A percentile compares a stretch with the other conserved stretches of the same genome.
Evolutionary conservation across 2,888 invertebrate species (phyloP).

Genomic region (Nasonia oneida): DNA sequence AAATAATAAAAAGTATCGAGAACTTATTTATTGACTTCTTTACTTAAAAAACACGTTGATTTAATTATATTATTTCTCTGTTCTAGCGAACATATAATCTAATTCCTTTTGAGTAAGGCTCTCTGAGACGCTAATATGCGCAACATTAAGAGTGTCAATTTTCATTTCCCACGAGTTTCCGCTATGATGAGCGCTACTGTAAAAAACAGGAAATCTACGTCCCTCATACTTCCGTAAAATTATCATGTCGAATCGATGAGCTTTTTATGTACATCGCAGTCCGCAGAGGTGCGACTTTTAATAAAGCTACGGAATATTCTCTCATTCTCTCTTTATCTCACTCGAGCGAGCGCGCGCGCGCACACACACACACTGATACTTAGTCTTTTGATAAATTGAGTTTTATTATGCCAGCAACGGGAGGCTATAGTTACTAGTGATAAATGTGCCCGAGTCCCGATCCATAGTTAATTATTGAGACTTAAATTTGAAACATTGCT

Average conservation of each 20-base stretch:
- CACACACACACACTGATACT: too few relatives aligned
- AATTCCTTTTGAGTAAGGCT: slow-evolving; percentile 28
- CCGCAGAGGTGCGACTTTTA: not conserved
- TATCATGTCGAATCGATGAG: slow-evolving; percentile 60
- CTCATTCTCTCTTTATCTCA: not conserved
- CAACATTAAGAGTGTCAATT: slow-evolving; percentile 46
- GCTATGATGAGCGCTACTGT: not conserved
- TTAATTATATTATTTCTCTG: too few relatives aligned
- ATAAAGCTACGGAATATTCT: not conserved
- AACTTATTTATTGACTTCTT: too few relatives aligned
- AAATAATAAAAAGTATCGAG: too few relatives aligned
- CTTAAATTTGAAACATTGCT: not conserved
- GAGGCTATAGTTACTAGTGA: not conserved
- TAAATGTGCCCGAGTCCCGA: slow-evolving; percentile 19
- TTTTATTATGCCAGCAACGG: slow-evolving; percentile 13
- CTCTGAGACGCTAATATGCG: slow-evolving; percentile 26
- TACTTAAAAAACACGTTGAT: too few relatives aligned
- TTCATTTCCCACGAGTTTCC: slow-evolving; percentile 51
- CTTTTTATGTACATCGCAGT: slow-evolving; percentile 10
- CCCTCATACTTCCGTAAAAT: slow-evolving; percentile 53
- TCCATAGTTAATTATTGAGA: slow-evolving; percentile 33
- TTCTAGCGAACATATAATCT: not conserved
- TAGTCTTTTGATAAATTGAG: slow-evolving; percentile 43
- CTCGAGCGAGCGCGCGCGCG: too few relatives aligned
- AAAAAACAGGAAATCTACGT: slow-evolving; percentile 33